Conservation (phyloP, 1,140 invertebrate species). For the Cardiocondyla obscurior region DNA sequence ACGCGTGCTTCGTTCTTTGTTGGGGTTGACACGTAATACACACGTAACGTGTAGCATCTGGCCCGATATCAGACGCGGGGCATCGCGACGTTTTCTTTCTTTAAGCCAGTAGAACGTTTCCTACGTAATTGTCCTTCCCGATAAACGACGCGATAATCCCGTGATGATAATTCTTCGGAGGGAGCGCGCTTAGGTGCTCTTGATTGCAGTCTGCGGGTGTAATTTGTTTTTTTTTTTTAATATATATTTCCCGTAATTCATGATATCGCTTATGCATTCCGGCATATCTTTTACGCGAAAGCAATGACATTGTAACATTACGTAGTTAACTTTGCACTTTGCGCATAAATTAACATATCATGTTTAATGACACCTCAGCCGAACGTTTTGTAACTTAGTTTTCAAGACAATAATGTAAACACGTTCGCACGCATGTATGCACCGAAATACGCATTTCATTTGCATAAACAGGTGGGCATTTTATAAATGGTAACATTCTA, state of each 20-base stretch:
- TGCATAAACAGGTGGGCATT: not conserved
- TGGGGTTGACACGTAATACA: constrained; percentile 15
- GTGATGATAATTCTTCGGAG: not conserved
- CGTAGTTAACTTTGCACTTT: not conserved
- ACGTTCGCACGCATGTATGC: too few species aligned
- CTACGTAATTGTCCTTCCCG: not conserved
- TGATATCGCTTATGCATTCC: not conserved
- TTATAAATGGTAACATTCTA: not conserved
- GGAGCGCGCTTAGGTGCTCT: not conserved
- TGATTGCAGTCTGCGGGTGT: not conserved
- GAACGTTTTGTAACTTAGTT: not conserved
- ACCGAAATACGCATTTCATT: not conserved
- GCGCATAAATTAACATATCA: constrained; percentile 13
- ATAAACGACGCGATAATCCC: too few species aligned
- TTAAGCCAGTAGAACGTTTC: not conserved
- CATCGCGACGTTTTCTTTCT: not conserved
- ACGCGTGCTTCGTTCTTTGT: not conserved
- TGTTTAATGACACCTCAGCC: not conserved
- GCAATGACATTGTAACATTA: not conserved
- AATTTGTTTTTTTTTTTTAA: not conserved
- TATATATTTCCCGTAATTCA: too few species aligned
- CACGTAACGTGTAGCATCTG: constrained; percentile 1
- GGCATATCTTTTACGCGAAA: not conserved
- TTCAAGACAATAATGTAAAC: not conserved
- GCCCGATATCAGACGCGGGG: not conserved